Base-by-base conservation (phyloP, 2,888 invertebrate genomes). In the Congeria kusceri region DNA sequence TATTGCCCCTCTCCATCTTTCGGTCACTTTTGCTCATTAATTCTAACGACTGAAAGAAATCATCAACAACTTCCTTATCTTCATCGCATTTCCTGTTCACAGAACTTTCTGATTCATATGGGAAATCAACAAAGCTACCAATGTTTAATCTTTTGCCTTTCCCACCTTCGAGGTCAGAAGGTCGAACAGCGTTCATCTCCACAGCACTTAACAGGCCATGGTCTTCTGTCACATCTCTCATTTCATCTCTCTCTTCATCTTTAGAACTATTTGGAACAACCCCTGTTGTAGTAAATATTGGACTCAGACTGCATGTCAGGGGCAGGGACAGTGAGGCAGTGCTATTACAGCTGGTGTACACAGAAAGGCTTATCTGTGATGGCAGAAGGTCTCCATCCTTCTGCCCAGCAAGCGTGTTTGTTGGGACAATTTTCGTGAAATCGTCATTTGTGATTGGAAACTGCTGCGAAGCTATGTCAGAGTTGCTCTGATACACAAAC, bases 21-120 rank as follows among this genome's bases (percentile, higher is more conserved):
- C 73, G 76, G 49, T 70, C 76, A n/a, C 70, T 79, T 66, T 87
- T 91, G 76, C 93, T 92, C 83, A 93, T 93, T 18, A 94, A 90
- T 77, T 93, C 94, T 56, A 98, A 93, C 0, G 97, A 97, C 47
- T 96, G 97, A 89, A 98, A 98, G 93, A 98, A 98, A 5, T 97
- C 96, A 13, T 88, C 86, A 32, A 88, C 83, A 49, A 20, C 49
- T 20, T 49, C 49, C 20, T 49, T 49, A 20, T 49, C 49, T 3
- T 20, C 20, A 20, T 32, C 32, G 11, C 32, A 32, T 32, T 32
- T 32, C 32, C 32, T 32, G 32, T 32, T 32, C 32, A 32, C 11
- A 4, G 32, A 32, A 32, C 32, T 11, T 20, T 49, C 49, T 15
- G 49, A 49, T 20, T 20, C 49, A 49, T 49, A 49, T 49, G 49